Conservation (phyloP, 2,888 invertebrate species). For the Chymomyza caudatula region DNA sequence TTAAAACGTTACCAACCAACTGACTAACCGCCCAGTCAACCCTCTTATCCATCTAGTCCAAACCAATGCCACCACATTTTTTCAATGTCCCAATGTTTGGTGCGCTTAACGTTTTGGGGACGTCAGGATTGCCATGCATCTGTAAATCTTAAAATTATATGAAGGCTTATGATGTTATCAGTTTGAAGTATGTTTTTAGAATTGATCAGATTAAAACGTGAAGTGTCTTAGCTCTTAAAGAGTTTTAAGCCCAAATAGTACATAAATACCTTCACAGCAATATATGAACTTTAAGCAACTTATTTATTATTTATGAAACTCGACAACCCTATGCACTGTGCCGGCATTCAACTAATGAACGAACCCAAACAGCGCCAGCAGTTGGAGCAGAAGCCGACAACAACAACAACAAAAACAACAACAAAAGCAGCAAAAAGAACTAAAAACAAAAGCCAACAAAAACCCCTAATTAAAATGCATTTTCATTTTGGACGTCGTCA, state of each 20-base stretch:
- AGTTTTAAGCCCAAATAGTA: neutral
- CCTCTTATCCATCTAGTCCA: neutral
- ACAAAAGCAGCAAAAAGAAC: conserved; percentile 40
- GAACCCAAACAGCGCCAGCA: conserved; percentile 33
- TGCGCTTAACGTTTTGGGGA: conserved; percentile 29
- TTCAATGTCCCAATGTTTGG: conserved; percentile 37
- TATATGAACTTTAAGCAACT: neutral
- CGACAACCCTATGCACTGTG: conserved; percentile 42
- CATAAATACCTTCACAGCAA: neutral
- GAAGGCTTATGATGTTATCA: no score
- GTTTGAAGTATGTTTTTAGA: no score
- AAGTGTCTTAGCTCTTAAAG: no score
- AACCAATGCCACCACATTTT: conserved; percentile 5
- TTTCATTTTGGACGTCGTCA: conserved; percentile 70
- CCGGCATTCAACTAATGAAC: conserved; percentile 60
- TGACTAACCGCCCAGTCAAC: neutral
- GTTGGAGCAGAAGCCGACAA: conserved; percentile 39
- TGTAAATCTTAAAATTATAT: neutral
- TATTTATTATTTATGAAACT: neutral
- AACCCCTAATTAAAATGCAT: conserved; percentile 76
- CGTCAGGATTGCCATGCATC: conserved; percentile 23
- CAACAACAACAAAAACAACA: conserved; percentile 27
- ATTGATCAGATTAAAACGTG: no score
- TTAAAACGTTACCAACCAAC: conserved; percentile 6
- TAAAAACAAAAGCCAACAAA: conserved; percentile 68